phyloP scores from a whole-genome alignment of 2,888 invertebrate species.

The Habrosyne pyritoides region DNA sequence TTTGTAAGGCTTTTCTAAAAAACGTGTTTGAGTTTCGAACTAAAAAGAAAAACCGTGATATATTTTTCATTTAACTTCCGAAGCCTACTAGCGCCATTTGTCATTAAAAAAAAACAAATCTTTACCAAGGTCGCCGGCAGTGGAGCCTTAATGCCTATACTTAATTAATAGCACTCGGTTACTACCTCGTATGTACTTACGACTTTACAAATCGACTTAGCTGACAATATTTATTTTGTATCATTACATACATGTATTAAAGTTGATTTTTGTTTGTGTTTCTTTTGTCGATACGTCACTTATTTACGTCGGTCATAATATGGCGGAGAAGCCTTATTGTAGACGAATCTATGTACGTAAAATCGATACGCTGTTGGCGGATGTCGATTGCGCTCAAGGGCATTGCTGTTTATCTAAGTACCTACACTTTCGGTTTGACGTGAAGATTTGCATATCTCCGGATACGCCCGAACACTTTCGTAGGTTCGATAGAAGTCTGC shows the following conservation, averaged over 20 bases:
- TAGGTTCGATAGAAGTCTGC: background rate
- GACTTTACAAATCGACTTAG: slow-evolving; percentile 29
- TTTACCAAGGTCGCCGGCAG: slow-evolving; percentile 52
- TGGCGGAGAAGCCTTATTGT: slow-evolving; percentile 74
- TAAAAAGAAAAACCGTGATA: background rate
- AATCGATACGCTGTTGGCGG: slow-evolving; percentile 78
- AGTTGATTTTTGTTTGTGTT: slow-evolving; percentile 37
- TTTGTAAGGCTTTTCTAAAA: too few species aligned
- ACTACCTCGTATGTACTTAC: slow-evolving; percentile 36
- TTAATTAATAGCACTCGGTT: slow-evolving; percentile 58
- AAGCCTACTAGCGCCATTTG: background rate
- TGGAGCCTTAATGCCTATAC: slow-evolving; percentile 50
- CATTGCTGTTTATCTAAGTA: slow-evolving; percentile 45
- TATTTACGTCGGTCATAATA: slow-evolving; percentile 37
- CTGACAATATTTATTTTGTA: slow-evolving; percentile 17
- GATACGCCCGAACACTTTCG: slow-evolving; percentile 9
- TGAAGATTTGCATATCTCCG: slow-evolving; percentile 29
- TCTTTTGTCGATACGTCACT: slow-evolving; percentile 36
- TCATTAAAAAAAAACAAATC: slow-evolving; percentile 44
- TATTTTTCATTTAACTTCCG: background rate
- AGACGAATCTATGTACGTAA: slow-evolving; percentile 73
- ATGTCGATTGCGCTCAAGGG: slow-evolving; percentile 65
- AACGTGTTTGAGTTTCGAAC: too few species aligned
- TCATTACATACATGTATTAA: slow-evolving; percentile 25
- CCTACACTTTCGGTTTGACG: slow-evolving; percentile 38